Percentiles rank a stretch among this genome's conserved stretches.
phyloP scores from a whole-genome alignment of 2,113 vertebrate species.

The Scartelaos histophorus region DNA sequence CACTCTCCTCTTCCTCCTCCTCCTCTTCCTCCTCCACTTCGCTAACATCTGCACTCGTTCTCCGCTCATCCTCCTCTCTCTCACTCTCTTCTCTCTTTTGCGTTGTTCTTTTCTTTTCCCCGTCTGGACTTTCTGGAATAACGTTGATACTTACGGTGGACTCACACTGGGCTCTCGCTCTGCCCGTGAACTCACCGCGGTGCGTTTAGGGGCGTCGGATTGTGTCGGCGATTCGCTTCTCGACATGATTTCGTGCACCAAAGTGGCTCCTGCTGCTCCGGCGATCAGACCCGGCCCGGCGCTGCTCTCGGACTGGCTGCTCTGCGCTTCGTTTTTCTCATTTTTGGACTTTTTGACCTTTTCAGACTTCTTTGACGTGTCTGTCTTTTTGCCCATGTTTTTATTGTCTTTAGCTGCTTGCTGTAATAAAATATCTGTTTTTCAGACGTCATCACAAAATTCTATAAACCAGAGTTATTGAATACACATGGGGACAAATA shows the following conservation, averaged over 20 bases:
- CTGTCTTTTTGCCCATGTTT: too few species aligned
- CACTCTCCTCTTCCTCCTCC: slow-evolving; percentile 25
- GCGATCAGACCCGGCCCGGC: too few species aligned
- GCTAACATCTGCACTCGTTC: slow-evolving; percentile 15
- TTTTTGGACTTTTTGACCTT: too few species aligned
- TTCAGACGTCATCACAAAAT: too few species aligned
- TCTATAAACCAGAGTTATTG: too few species aligned
- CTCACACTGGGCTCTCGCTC: slow-evolving; percentile 1
- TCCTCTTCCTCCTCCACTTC: slow-evolving; percentile 36
- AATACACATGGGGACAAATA: too few species aligned
- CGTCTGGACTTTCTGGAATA: slow-evolving; percentile 28
- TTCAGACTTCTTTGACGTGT: too few species aligned
- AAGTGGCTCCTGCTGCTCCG: slow-evolving; percentile 30
- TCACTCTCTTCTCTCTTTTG: neutral
- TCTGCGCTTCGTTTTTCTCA: too few species aligned
- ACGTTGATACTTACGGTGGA: slow-evolving; percentile 56
- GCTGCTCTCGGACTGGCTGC: too few species aligned
- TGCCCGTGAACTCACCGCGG: neutral
- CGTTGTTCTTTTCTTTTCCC: neutral
- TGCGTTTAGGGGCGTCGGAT: neutral
- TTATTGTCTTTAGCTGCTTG: too few species aligned
- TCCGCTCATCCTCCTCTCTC: slow-evolving; percentile 8
- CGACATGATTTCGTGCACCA: slow-evolving; percentile 31
- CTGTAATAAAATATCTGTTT: too few species aligned
- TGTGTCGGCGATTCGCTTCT: slow-evolving; percentile 1